These are phyloP conservation scores for Hippolais icterina DNA, from an alignment of 2,113 vertebrate genomes.

Conservation along the genomic window DNA sequence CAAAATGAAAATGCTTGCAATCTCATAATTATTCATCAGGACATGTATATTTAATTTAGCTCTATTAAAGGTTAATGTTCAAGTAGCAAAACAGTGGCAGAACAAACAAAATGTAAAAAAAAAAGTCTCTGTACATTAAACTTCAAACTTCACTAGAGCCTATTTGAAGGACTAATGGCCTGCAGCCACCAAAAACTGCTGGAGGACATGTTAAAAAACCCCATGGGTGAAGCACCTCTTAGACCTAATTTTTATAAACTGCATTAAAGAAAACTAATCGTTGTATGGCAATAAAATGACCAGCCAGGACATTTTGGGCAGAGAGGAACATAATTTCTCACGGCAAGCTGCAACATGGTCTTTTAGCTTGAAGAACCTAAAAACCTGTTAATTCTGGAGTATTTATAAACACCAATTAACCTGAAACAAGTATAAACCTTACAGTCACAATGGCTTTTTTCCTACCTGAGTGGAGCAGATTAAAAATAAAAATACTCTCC, in stretches of 20 bases:
- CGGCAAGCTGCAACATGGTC: constrained; percentile 22
- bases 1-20: constrained; percentile 68
- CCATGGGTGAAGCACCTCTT: constrained; percentile 56
- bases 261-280: constrained; percentile 69
- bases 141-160: constrained; percentile 56
- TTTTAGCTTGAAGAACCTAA: constrained; percentile 24
- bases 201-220: constrained; percentile 65
- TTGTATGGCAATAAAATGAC: constrained; percentile 45
- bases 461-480: background rate
- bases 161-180: constrained; percentile 66
- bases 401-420: constrained; percentile 56
- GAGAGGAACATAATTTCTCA: constrained; percentile 24
- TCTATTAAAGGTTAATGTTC: constrained; percentile 78
- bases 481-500: background rate
- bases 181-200: constrained; percentile 62
- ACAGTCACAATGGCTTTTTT: background rate
- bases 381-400: constrained; percentile 16
- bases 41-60: constrained; percentile 78
- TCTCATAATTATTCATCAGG: constrained; percentile 77
- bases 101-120: constrained; percentile 70
- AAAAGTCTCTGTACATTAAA: constrained; percentile 59
- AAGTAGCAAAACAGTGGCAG: constrained; percentile 71
- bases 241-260: constrained; percentile 68
- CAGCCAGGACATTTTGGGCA: constrained; percentile 19
- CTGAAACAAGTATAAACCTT: background rate